Evolutionary conservation across 2,113 vertebrate species (phyloP), one percentile per base, ranked within the genome.

Genomic region (Sinosuthora webbiana): DNA sequence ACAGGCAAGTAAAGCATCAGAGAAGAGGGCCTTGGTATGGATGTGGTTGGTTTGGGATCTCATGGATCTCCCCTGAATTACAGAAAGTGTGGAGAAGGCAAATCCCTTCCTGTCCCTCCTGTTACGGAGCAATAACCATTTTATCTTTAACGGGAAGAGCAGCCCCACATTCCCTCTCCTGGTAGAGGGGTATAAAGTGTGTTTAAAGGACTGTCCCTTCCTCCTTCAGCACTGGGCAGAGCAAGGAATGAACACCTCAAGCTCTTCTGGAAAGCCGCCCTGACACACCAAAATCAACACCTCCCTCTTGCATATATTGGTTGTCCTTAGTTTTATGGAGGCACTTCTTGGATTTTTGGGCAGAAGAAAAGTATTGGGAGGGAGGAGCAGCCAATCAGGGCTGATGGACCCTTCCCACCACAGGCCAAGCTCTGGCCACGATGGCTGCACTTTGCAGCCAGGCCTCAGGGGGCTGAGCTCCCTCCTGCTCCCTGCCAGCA

Each of bases 401-500:
- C 68, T 39, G 56, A 52, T 1, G 0, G 31, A 65, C 15, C 23
- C 14, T 47, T 52, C 52, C 62, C 24, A 28, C 13, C 0, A 0
- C 67, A 22, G 33, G 21, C 44, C 2, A 5, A 64, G 45, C 84
- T 79, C 33, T 0, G 0, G 31, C n/a, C 8, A 2, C 0, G 0
- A 28, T 5, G 8, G 53, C 64, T 65, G n/a, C 39, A 7, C 47
- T 56, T 20, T 19, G 64, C 33, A 50, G 53, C n/a, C 64, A 47
- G 70, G 20, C 6, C 1, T 39, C 8, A 4, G 22, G 16, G 20
- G 50, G 25, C 47, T 87, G 47, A 41, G 8, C 59, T 59, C 30
- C 41, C 52, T 89, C 22, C 59, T 25, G 16, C 75, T 52, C 47
- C n/a, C 47, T 42, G 64, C 42, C 88, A 67, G 57, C 82, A 44